Evolutionary conservation across 2,113 vertebrate genomes (phyloP).

Genomic region (Oreocharis arfaki): DNA sequence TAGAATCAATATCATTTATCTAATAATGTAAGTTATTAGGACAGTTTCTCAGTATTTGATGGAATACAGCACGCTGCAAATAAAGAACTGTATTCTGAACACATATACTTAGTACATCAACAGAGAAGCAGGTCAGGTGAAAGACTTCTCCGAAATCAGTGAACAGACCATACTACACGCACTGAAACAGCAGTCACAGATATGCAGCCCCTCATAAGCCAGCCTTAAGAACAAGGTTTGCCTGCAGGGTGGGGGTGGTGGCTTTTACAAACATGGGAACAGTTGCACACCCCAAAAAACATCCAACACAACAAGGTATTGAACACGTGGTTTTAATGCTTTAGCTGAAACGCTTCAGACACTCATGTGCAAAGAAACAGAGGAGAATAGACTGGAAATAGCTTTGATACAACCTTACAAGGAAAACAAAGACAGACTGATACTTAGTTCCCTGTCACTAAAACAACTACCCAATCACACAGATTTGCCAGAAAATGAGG

Average conservation of each 20-base stretch:
- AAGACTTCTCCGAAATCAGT: neutral
- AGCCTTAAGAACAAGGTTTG: neutral
- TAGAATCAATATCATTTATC: neutral
- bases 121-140: neutral
- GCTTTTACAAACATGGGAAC: neutral
- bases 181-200: neutral
- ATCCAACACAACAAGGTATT: accelerated
- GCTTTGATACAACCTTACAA: neutral
- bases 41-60: neutral
- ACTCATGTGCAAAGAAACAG: neutral
- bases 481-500: neutral
- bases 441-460: neutral
- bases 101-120: neutral
- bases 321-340: neutral
- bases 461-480: neutral
- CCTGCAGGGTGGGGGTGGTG: neutral
- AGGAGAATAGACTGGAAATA: neutral
- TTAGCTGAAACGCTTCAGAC: neutral
- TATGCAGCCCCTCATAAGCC: neutral
- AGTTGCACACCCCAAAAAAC: neutral
- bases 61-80: neutral
- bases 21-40: neutral
- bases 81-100: neutral
- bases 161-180: neutral
- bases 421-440: neutral